These are phyloP conservation scores for Petaurus breviceps DNA, from an alignment of 2,113 vertebrate genomes.

Conservation along the genomic window DNA sequence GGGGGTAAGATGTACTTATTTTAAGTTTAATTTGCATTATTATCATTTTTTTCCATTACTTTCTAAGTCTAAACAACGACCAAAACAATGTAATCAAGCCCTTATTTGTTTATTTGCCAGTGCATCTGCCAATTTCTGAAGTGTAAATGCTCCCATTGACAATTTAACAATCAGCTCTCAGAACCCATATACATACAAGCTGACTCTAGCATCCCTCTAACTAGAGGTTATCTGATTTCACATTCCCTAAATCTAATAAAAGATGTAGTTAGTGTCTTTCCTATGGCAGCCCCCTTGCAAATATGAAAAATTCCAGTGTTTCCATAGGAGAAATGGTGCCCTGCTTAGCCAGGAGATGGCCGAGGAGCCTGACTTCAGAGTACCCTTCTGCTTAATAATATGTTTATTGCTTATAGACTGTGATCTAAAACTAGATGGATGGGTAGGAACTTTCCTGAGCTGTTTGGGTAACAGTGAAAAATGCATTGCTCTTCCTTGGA, in stretches of 20 bases:
- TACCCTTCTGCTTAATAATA: neutral
- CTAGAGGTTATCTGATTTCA: neutral
- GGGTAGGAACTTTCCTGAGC: neutral
- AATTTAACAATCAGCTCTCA: neutral
- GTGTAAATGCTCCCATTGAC: neutral
- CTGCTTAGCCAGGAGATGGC: neutral
- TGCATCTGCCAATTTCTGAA: neutral
- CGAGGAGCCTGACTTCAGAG: neutral
- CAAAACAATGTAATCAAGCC: neutral
- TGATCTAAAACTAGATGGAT: neutral
- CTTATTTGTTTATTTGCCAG: neutral
- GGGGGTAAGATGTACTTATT: neutral
- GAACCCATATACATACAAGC: neutral
- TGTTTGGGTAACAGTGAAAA: neutral
- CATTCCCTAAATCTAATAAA: neutral
- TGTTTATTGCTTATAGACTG: neutral
- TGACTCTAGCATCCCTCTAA: neutral
- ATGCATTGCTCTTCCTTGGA: neutral
- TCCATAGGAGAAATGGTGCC: neutral
- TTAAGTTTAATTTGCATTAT: neutral
- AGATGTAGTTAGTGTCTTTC: neutral
- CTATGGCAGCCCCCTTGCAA: neutral
- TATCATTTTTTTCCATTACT: neutral
- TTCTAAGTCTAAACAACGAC: neutral
- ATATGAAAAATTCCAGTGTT: neutral